Percentiles rank a stretch among this genome's conserved stretches.
Conservation (phyloP, 2,797 vertebrate species). For the Danio jaintianensis region DNA sequence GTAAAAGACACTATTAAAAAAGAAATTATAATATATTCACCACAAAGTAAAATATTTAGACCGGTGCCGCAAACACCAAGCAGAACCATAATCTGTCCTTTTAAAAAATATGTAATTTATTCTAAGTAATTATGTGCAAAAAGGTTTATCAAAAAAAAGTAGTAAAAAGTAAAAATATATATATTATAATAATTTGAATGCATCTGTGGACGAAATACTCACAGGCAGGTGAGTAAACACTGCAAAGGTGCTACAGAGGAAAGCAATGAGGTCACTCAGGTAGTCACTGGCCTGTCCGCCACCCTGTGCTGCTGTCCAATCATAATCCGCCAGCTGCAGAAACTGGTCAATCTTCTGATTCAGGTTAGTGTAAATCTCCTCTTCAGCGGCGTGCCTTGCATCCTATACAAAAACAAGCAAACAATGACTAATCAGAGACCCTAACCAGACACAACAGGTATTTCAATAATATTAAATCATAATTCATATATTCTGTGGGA, state of each 20-base stretch:
- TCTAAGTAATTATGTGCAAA: neutral
- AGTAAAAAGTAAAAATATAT: neutral
- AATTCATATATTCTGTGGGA: neutral
- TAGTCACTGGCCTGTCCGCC: constrained; percentile 86
- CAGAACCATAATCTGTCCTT: neutral
- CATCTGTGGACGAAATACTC: constrained; percentile 68
- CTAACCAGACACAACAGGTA: neutral
- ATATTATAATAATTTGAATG: neutral
- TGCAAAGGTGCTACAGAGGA: constrained; percentile 92
- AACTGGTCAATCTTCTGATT: constrained; percentile 99
- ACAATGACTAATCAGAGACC: neutral
- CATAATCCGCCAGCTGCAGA: constrained; percentile 94
- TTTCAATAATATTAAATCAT: neutral
- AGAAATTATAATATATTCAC: no score
- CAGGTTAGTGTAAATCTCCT: constrained; percentile 95
- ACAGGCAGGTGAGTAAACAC: constrained; percentile 98
- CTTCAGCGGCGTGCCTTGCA: constrained; percentile 92
- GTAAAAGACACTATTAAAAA: no score
- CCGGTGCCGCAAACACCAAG: neutral
- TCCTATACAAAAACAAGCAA: constrained; percentile 76
- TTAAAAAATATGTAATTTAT: neutral
- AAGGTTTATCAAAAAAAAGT: neutral
- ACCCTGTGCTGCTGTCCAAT: constrained; percentile 86
- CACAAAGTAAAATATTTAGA: neutral
- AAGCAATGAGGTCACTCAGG: constrained; percentile 92